A percentile compares a stretch with the other conserved stretches of the same genome.
These are phyloP conservation scores for Anomalospiza imberbis DNA, from an alignment of 2,797 vertebrate genomes.

Conservation along the genomic window DNA sequence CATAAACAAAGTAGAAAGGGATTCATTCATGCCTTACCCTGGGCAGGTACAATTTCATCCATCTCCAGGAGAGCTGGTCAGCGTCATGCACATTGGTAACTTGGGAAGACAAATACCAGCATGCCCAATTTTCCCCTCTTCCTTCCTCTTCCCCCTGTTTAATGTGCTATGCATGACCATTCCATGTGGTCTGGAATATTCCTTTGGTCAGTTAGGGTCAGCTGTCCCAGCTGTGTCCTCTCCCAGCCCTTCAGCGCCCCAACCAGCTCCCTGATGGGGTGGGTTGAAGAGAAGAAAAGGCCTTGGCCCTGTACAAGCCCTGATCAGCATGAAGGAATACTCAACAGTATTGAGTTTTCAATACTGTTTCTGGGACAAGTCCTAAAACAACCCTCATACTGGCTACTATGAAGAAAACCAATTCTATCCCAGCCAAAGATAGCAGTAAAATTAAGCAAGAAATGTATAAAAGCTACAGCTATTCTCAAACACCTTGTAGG, in stretches of 20 bases:
- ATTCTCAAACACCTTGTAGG: neutral
- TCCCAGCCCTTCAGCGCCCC: too few species aligned
- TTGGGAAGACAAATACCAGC: neutral
- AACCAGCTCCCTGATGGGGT: accelerated
- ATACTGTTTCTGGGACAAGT: neutral
- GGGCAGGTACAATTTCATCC: neutral
- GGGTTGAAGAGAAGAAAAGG: neutral
- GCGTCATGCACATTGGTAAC: accelerated
- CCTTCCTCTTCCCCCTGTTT: neutral
- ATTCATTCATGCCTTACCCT: neutral
- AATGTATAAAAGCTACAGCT: neutral
- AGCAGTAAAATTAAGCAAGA: neutral
- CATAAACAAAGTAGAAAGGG: neutral
- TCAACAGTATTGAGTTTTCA: neutral
- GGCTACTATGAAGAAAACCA: neutral
- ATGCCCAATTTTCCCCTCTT: neutral
- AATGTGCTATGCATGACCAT: neutral
- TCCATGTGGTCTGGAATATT: neutral
- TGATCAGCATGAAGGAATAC: neutral
- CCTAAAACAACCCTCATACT: accelerated
- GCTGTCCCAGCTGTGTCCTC: neutral
- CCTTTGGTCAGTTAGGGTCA: neutral
- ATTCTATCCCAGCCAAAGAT: neutral
- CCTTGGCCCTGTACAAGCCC: neutral
- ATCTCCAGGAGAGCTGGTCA: neutral